Base-by-base conservation (phyloP, 2,113 vertebrate genomes). In the Illadopsis cleaveri region DNA sequence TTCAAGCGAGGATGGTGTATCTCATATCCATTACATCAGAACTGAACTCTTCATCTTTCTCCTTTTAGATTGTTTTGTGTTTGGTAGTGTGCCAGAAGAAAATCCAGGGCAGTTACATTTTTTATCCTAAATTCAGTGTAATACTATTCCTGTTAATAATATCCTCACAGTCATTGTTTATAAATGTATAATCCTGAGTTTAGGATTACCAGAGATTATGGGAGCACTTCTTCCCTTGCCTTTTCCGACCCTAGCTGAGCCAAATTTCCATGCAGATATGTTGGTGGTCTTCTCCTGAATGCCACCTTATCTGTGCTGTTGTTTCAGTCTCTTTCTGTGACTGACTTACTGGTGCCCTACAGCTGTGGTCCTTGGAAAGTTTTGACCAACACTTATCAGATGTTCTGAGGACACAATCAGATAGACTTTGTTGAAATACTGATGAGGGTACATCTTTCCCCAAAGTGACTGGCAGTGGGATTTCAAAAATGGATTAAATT, bases 221-320 rank as follows among this genome's bases (percentile, higher is more conserved):
- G 28, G 22, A 83, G 33, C n/a, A 33, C 20, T 79, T 90, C n/a
- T 17, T 85, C 11, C 11, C 17, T 60, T 89, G 69, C 56, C 31
- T 65, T 72, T 89, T 72, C 70, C 45, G 61, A 7, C 22, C 14
- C 27, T 44, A 45, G 6, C 11, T 61, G 37, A 76, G 73, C n/a
- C 53, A 82, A 33, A 76, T 82, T 79, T 82, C 85, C 38, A 12
- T 18, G 6, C 2, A 2, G 33, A 42, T 69, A 11, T 0, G 3
- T 22, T 54, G 45, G 21, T 85, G 16, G 66, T 38, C 50, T 87
- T 91, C 53, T 85, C n/a, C 48, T 23, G 45, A 38, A 16, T 50
- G 48, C 27, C 21, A 15, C 1, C 0, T 42, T 83, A 51, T 64
- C 44, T 76, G 15, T 0, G 0, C 33, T 58, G 23, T 11, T 73